phyloP scores from a whole-genome alignment of 2,113 vertebrate species.

The Tetraodon nigroviridis region DNA sequence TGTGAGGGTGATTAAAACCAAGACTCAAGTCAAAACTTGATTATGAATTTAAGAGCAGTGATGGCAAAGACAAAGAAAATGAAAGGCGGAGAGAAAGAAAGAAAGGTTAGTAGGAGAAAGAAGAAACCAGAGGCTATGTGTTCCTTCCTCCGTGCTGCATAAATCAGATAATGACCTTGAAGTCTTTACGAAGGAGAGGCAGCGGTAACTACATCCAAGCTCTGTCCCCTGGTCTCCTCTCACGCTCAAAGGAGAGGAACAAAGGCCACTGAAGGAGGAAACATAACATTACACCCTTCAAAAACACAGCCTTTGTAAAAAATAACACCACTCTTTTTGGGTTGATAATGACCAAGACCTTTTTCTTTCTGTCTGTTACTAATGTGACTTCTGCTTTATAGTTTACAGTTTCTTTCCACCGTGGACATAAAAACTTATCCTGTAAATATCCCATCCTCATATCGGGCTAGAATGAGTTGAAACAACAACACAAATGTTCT shows the following conservation, averaged over 20 bases:
- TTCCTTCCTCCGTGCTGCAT: slow-evolving; percentile 56
- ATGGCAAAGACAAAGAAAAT: slow-evolving; percentile 38
- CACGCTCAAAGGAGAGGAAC: slow-evolving; percentile 68
- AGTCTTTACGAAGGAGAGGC: slow-evolving; percentile 54
- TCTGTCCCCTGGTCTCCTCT: slow-evolving; percentile 60
- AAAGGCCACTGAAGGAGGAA: slow-evolving; percentile 69
- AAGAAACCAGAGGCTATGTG: slow-evolving; percentile 51
- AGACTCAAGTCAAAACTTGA: slow-evolving; percentile 73
- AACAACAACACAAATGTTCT: too few relatives aligned
- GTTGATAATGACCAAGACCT: too few relatives aligned
- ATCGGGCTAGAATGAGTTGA: too few relatives aligned
- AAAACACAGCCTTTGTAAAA: slow-evolving; percentile 15
- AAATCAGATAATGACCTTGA: slow-evolving; percentile 77
- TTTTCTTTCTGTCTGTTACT: too few relatives aligned
- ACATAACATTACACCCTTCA: slow-evolving; percentile 41
- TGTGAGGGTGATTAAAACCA: slow-evolving; percentile 75
- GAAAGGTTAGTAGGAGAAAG: slow-evolving; percentile 47
- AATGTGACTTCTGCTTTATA: too few relatives aligned
- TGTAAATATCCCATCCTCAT: too few relatives aligned
- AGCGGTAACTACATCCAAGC: slow-evolving; percentile 66
- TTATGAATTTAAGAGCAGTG: slow-evolving; percentile 55
- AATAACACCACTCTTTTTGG: neutral
- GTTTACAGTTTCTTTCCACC: too few relatives aligned
- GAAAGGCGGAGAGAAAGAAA: slow-evolving; percentile 21
- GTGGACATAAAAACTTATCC: too few relatives aligned